phyloP scores from a whole-genome alignment of 2,888 invertebrate genomes.

The Melolontha melolontha region DNA sequence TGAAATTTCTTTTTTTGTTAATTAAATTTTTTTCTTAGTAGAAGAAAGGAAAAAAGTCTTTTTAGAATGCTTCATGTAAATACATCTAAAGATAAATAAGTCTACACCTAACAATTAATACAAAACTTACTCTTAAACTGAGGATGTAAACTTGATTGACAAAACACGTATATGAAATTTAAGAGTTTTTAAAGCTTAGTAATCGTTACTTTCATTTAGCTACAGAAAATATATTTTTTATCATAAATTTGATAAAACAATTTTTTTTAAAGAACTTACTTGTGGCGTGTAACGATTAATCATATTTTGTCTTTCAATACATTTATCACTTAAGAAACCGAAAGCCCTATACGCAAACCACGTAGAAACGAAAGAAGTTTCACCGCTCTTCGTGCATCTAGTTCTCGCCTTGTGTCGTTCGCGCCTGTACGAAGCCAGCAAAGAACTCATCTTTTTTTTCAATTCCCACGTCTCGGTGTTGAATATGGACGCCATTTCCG shows the following conservation, averaged over 20 bases:
- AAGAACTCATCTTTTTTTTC: constrained; percentile 45
- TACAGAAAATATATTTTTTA: not conserved
- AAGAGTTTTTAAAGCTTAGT: not conserved
- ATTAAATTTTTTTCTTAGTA: too few species aligned
- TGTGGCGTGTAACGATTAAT: not conserved
- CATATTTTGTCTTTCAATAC: not conserved
- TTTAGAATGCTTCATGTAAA: too few species aligned
- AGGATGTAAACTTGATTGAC: too few species aligned
- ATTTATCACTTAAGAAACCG: constrained; percentile 13
- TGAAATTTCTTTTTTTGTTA: too few species aligned
- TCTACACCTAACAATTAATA: too few species aligned
- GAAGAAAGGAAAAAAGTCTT: too few species aligned
- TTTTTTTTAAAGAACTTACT: constrained; percentile 11
- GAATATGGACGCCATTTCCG: constrained; percentile 33
- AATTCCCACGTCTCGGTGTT: constrained; percentile 24
- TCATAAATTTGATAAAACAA: too few species aligned
- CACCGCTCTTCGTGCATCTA: not conserved
- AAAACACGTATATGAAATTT: too few species aligned
- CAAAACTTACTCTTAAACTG: too few species aligned
- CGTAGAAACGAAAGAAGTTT: not conserved
- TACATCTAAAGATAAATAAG: too few species aligned
- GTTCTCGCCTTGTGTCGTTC: constrained; percentile 39
- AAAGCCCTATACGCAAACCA: constrained; percentile 25
- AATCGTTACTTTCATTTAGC: not conserved
- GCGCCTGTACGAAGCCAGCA: constrained; percentile 46